Percentiles rank a stretch among this genome's conserved stretches.
These are phyloP conservation scores for Harpagoxenus sublaevis DNA, from an alignment of 2,888 invertebrate genomes.

Conservation along the genomic window DNA sequence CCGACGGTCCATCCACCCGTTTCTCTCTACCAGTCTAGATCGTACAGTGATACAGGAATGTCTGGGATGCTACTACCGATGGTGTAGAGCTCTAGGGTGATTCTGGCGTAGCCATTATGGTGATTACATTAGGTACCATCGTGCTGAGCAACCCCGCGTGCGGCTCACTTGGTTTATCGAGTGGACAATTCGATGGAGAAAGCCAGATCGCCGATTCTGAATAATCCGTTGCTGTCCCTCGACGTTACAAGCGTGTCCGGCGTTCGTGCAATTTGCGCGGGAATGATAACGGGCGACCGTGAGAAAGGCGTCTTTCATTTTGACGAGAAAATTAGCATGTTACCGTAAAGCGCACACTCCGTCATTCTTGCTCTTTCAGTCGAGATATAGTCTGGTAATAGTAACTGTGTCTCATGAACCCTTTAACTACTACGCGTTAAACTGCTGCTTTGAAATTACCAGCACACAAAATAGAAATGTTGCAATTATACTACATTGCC, in stretches of 20 bases:
- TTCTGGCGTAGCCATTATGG: constrained; percentile 76
- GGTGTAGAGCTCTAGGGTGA: constrained; percentile 65
- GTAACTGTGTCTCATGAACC: constrained; percentile 7
- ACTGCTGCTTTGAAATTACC: background rate
- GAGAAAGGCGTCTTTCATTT: constrained; percentile 48
- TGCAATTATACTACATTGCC: background rate
- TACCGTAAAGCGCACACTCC: constrained; percentile 47
- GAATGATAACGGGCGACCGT: constrained; percentile 29
- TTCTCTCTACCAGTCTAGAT: constrained; percentile 63
- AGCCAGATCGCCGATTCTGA: constrained; percentile 59
- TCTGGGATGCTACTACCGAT: constrained; percentile 72
- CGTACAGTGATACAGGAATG: constrained; percentile 76
- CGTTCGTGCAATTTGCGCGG: constrained; percentile 35
- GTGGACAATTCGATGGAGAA: constrained; percentile 69
- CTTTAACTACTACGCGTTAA: constrained; percentile 16
- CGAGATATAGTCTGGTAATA: constrained; percentile 10
- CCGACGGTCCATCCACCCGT: background rate
- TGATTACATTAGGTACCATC: constrained; percentile 78
- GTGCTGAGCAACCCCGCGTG: constrained; percentile 61
- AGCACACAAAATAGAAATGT: background rate
- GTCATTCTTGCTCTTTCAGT: constrained; percentile 32
- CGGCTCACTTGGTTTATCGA: constrained; percentile 66
- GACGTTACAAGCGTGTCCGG: constrained; percentile 16
- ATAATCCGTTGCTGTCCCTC: constrained; percentile 54
- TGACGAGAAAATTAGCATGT: constrained; percentile 45